Conservation (phyloP, 2,113 vertebrate genomes). For the Lipotes vexillifer region DNA sequence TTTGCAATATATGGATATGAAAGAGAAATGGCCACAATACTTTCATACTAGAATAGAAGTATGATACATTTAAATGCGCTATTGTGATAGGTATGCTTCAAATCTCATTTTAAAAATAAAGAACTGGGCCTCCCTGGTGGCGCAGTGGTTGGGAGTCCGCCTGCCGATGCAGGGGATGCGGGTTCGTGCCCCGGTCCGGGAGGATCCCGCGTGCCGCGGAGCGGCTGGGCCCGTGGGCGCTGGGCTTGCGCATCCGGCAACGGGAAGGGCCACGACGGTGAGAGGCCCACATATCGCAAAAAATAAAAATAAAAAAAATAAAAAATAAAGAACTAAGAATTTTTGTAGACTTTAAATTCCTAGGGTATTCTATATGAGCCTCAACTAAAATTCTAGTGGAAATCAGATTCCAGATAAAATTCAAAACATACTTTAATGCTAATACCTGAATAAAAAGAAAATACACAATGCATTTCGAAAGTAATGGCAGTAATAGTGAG, state of each 20-base stretch:
- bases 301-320: too few species aligned
- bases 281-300: too few species aligned
- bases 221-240: too few species aligned
- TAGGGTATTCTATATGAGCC: conserved; percentile 17
- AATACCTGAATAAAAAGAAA: conserved; percentile 47
- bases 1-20: background rate
- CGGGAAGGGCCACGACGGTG: too few species aligned
- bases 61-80: background rate
- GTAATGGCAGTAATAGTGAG: background rate
- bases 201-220: too few species aligned
- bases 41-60: background rate
- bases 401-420: conserved; percentile 50
- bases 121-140: too few species aligned
- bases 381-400: conserved; percentile 48
- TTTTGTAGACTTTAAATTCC: conserved; percentile 33
- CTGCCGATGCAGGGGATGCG: too few species aligned
- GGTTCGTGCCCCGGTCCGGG: too few species aligned
- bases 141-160: too few species aligned
- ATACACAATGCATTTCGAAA: conserved; percentile 48
- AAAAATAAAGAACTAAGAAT: background rate
- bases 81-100: background rate
- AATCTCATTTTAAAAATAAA: conserved; percentile 11
- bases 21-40: background rate
- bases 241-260: too few species aligned
- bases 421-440: conserved; percentile 54